Conservation (phyloP, 2,797 vertebrate genomes). For the Enteromius unitaeniatus region DNA sequence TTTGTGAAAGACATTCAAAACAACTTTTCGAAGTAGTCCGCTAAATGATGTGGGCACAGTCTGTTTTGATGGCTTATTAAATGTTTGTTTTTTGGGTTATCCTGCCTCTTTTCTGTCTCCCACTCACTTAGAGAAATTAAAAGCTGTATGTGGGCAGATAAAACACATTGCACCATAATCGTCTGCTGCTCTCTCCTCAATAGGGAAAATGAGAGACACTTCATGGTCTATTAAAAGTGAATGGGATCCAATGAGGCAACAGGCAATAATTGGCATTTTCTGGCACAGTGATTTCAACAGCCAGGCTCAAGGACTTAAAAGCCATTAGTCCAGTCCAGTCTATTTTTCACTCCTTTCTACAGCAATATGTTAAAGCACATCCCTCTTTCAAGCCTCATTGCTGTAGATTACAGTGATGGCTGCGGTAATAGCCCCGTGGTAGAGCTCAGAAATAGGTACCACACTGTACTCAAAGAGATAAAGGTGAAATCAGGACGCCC, state of each 20-base stretch:
- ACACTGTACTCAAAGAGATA: conserved; percentile 35
- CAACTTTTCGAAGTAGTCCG: conserved; percentile 6
- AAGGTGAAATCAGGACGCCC: conserved; percentile 24
- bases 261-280: conserved; percentile 74
- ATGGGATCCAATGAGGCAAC: conserved; percentile 75
- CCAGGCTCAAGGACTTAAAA: conserved; percentile 69
- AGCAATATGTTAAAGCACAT: conserved; percentile 60
- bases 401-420: conserved; percentile 55
- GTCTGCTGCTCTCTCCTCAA: conserved; percentile 71
- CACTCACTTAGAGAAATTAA: conserved; percentile 70
- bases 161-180: conserved; percentile 73
- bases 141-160: conserved; percentile 72
- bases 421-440: conserved; percentile 1
- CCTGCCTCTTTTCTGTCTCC: conserved; percentile 51
- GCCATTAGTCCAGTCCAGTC: conserved; percentile 57
- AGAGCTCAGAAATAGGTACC: conserved; percentile 2
- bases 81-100: conserved; percentile 51
- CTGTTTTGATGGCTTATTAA: conserved; percentile 47
- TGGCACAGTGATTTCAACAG: conserved; percentile 61
- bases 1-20: conserved; percentile 28
- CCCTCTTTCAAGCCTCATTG: conserved; percentile 59
- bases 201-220: conserved; percentile 73
- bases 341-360: conserved; percentile 61
- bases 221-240: conserved; percentile 79
- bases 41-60: conserved; percentile 19